These are phyloP conservation scores for Patella pellucida DNA, from an alignment of 2,888 invertebrate genomes.

Conservation along the genomic window DNA sequence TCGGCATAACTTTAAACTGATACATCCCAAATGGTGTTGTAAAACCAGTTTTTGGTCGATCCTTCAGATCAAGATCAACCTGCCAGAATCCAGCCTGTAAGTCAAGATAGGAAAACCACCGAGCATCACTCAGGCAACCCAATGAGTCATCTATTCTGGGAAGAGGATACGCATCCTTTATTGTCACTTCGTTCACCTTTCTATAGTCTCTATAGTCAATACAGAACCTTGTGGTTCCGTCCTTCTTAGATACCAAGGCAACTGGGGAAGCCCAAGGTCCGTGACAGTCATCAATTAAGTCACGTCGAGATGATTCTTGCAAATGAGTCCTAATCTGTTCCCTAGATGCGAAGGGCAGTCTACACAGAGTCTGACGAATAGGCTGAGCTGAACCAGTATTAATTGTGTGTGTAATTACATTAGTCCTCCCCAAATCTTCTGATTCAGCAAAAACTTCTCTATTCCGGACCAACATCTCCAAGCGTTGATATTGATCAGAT, in stretches of 20 bases:
- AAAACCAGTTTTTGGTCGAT: slow-evolving; percentile 23
- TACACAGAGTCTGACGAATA: no score
- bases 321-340: slow-evolving; percentile 25
- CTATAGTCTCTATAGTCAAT: slow-evolving; percentile 37
- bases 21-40: slow-evolving; percentile 22
- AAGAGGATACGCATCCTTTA: slow-evolving; percentile 26
- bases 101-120: slow-evolving; percentile 20
- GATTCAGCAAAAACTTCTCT: no score
- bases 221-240: slow-evolving; percentile 28
- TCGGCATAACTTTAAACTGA: no score
- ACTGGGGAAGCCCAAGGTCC: slow-evolving; percentile 31
- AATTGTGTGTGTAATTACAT: slow-evolving; percentile 20
- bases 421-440: slow-evolving; percentile 21
- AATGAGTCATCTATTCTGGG: slow-evolving; percentile 30
- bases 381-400: slow-evolving; percentile 24
- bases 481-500: no score
- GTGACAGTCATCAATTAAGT: slow-evolving; percentile 21
- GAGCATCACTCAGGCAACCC: slow-evolving; percentile 19
- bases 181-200: slow-evolving; percentile 27
- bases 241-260: slow-evolving; percentile 32
- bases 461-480: no score
- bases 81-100: no score
- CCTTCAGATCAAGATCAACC: slow-evolving; percentile 18
- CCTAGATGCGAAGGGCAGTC: no score
- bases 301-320: slow-evolving; percentile 13